A percentile compares a stretch with the other conserved stretches of the same genome.
Evolutionary conservation across 2,797 vertebrate species (phyloP).

Genomic region (Rhyacichthys aspro): DNA sequence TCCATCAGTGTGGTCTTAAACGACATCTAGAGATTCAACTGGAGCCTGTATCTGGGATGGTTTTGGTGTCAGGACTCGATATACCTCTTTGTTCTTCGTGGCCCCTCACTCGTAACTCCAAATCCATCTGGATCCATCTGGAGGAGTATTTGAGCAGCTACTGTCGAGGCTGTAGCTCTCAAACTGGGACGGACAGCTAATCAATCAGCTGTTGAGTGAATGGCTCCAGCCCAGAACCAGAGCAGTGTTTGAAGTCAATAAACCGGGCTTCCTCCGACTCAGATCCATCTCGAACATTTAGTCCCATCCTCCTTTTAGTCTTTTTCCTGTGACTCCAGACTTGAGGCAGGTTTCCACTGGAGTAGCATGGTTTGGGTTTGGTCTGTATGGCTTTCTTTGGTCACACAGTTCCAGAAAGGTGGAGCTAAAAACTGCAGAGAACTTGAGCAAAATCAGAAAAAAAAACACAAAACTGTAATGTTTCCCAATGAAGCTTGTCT

Average conservation of each 20-base stretch:
- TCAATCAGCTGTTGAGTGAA: conserved; percentile 71
- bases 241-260: conserved; percentile 45
- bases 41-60: background rate
- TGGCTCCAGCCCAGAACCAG: conserved; percentile 39
- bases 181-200: conserved; percentile 60
- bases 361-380: no score
- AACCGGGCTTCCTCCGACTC: conserved; percentile 47
- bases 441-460: no score
- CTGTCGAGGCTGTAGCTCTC: conserved; percentile 20
- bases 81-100: conserved; percentile 8
- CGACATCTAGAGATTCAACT: conserved; percentile 16
- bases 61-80: conserved; percentile 20
- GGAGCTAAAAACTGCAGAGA: no score
- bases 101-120: conserved; percentile 6
- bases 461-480: no score
- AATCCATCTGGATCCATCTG: conserved; percentile 1
- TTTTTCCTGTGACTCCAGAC: background rate
- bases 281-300: conserved; percentile 34
- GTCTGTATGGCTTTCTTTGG: no score
- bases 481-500: no score
- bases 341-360: no score
- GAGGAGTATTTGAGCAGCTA: conserved; percentile 20
- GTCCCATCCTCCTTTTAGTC: conserved; percentile 7
- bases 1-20: conserved; percentile 5
- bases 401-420: no score